Percentiles rank a stretch among this genome's conserved stretches.
These are phyloP conservation scores for Penaeus chinensis DNA, from an alignment of 1,140 invertebrate species.

Conservation along the genomic window DNA sequence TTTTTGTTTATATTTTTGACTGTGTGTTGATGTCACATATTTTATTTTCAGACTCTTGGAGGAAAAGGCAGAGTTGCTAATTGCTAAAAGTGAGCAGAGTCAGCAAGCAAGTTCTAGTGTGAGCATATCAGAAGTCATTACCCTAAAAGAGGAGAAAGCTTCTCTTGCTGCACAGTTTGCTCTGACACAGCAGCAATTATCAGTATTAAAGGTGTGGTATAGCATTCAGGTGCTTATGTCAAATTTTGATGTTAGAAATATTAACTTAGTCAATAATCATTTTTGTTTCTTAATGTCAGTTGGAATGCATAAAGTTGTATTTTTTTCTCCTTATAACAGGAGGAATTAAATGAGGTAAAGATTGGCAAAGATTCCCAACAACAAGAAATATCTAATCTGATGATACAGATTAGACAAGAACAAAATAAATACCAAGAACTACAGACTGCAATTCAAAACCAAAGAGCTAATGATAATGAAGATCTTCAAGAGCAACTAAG, in stretches of 20 bases:
- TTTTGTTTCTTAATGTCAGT: background rate
- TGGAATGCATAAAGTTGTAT: no score
- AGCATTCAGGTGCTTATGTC: background rate
- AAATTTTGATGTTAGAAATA: background rate
- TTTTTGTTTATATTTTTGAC: background rate
- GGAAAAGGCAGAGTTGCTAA: conserved; percentile 35
- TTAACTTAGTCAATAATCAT: background rate
- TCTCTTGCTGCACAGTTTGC: background rate
- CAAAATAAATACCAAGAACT: background rate
- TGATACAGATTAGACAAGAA: background rate
- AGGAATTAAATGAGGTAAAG: no score
- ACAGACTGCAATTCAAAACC: background rate
- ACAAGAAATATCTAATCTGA: no score
- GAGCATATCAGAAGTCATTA: conserved; percentile 2
- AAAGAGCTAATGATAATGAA: background rate
- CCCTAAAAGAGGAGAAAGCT: conserved; percentile 38
- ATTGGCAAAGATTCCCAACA: no score
- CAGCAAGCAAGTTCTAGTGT: background rate
- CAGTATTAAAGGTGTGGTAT: conserved; percentile 10
- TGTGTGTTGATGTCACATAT: background rate
- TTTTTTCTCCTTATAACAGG: no score
- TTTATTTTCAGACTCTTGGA: conserved; percentile 31
- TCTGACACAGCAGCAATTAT: conserved; percentile 4
- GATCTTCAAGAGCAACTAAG: background rate
- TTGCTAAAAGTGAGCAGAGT: conserved; percentile 21